Base-by-base conservation (phyloP, 2,797 vertebrate species). In the Tenualosa ilisha region DNA sequence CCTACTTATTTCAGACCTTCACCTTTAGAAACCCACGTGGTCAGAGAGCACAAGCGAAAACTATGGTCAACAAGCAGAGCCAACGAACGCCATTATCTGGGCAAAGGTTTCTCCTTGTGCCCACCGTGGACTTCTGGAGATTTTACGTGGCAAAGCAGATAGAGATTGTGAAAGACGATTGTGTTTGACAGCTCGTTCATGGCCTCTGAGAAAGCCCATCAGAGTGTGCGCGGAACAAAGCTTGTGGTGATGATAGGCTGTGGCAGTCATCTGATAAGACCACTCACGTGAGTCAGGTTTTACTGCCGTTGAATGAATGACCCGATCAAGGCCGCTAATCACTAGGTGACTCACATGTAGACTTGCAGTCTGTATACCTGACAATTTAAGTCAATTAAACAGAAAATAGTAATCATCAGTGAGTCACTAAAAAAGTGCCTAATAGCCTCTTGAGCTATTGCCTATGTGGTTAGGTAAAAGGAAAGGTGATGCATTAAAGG, bases 201-300 rank as follows among this genome's bases (percentile, higher is more conserved):
- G 82, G 83, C 86, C 91, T 87, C 86, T 40, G 88, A 87, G 90
- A 91, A 93, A 90, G 72, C 83, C 65, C 88, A 90, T 53, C 82
- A 20, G 91, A 91, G 90, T 88, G 26, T 65, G 86, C 87, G 88
- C 31, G 83, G 81, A 88, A 51, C 85, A 89, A 89, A 89, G 86
- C 90, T 88, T 72, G 31, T 61, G 15, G 54, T 6, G 54, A 72
- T 75, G 75, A 79, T 72, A 63, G 54, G 51, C 84, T 81, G 75
- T 11, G 84, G 86, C 86, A 83, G 89, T 92, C 90, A 93, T 89
- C 91, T 93, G 93, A 94, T 90, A 88, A 90, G 79, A 54, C 87
- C 88, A 43, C 85, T 88, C 89, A 89, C 88, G 86, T 90, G 88
- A 84, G 68, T 9, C 26, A 68, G 37, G 85, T 53, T 20, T 31